These are phyloP conservation scores for Melanogrammus aeglefinus DNA, from an alignment of 2,797 vertebrate species.

Conservation along the genomic window DNA sequence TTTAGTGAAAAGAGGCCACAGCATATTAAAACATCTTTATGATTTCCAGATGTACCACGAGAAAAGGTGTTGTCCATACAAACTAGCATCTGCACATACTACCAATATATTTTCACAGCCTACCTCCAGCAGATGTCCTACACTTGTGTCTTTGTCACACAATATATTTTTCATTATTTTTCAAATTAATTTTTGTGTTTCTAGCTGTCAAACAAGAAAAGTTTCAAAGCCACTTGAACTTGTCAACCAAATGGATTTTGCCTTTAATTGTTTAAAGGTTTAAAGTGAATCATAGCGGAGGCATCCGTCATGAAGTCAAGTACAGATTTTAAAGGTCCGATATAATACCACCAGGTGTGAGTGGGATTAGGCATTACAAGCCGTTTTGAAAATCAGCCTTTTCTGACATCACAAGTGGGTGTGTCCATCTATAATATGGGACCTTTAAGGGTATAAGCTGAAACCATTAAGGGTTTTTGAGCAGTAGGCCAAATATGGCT, in stretches of 20 bases:
- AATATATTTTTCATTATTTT: not conserved
- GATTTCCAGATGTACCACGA: constrained; percentile 11
- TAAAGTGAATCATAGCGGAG: not conserved
- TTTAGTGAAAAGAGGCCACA: constrained; percentile 6
- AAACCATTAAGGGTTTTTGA: constrained; percentile 21
- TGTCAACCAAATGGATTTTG: not conserved
- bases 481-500: constrained; percentile 44
- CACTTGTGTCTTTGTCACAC: too few species aligned
- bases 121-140: not conserved
- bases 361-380: too few species aligned
- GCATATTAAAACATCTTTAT: constrained; percentile 14
- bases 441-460: not conserved
- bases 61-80: constrained; percentile 8
- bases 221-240: not conserved
- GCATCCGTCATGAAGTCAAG: not conserved
- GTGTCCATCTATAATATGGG: too few species aligned
- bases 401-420: too few species aligned
- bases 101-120: not conserved
- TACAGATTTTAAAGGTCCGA: constrained; percentile 1
- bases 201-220: not conserved
- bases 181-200: not conserved
- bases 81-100: not conserved
- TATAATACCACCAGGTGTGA: too few species aligned
- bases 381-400: too few species aligned
- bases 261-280: not conserved